Base-by-base conservation (phyloP, 2,797 vertebrate species). In the Phalloptychus januarius region DNA sequence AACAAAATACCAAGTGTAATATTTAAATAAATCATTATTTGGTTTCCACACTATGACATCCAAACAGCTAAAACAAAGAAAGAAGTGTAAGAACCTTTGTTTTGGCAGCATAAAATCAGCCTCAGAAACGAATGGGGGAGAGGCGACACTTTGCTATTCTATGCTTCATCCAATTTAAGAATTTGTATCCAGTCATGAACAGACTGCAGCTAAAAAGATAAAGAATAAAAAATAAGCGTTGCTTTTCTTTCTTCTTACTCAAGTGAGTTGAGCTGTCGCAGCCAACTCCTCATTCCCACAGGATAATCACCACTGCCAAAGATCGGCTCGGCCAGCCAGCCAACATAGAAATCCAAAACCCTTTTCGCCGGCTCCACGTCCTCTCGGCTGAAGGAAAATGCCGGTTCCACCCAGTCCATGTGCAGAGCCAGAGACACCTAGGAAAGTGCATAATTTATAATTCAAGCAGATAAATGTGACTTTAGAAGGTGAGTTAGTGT, bases 401-500 rank as follows among this genome's bases (percentile, higher is more conserved):
- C 98, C 0, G 98, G 98, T 74, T 99, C 98, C 16, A 97, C 93
- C 98, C 98, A 99, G 86, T 99, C 97, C 0, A 97, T 97, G 86
- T 98, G 97, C 85, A 99, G 91, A 63, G 95, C 96, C 82, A 99
- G 95, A 42, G 98, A 98, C 84, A 98, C 95, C 86, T 96, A 95
- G 56, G 67, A 70, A 42, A 69, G 40, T 44, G 23, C 2, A 69
- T n/a, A 6, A 44, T 44, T 69, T 69, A n/a, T 12, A 15, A 12
- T n/a, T n/a, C n/a, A n/a, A n/a, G n/a, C 12, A 69, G 11, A 44
- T 23, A 38, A 0, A 65, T 23, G 38, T 16, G 10, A 38, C 33
- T 36, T 38, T 61, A 33, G 33, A 20, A 11, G 33, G 4, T 1
- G 0, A 44, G 13, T 70, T 45, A 15, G 33, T 0, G 25, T 52